These are phyloP conservation scores for Drosophila testacea DNA, from an alignment of 2,888 invertebrate species.

Conservation along the genomic window DNA sequence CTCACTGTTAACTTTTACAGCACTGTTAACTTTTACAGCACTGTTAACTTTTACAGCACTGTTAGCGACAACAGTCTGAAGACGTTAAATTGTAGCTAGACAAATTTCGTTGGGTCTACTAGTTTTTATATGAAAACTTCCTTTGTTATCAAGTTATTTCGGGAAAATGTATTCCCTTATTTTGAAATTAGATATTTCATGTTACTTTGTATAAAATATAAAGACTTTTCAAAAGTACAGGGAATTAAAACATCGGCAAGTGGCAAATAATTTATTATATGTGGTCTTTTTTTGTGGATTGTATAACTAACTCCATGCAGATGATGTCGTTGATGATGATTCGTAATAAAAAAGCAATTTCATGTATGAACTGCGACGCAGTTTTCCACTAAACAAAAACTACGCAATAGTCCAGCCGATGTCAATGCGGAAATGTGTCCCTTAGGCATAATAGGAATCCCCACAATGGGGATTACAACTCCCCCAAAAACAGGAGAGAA, in stretches of 20 bases:
- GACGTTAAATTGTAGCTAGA: too few relatives aligned
- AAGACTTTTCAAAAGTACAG: not conserved
- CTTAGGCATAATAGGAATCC: conserved; percentile 28
- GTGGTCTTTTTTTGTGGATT: not conserved
- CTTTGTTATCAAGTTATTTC: too few relatives aligned
- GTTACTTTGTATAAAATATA: too few relatives aligned
- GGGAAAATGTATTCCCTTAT: too few relatives aligned
- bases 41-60: too few relatives aligned
- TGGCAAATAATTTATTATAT: not conserved
- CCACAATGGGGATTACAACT: not conserved
- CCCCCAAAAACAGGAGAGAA: conserved; percentile 9
- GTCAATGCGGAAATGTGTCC: conserved; percentile 35
- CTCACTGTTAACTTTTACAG: too few relatives aligned
- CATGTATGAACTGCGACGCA: conserved; percentile 53
- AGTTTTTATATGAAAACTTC: too few relatives aligned
- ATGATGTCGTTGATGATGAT: conserved; percentile 44
- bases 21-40: too few relatives aligned
- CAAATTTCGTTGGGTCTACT: too few relatives aligned
- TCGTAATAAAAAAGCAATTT: conserved; percentile 73
- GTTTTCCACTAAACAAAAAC: conserved; percentile 30
- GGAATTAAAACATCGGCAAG: not conserved
- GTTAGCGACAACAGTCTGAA: too few relatives aligned
- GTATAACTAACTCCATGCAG: conserved; percentile 36
- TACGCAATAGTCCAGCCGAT: conserved; percentile 31
- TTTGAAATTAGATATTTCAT: too few relatives aligned